Base-by-base conservation (phyloP, 35 echinoderm and acorn worm genomes). In the Nesometra sesokonis region DNA sequence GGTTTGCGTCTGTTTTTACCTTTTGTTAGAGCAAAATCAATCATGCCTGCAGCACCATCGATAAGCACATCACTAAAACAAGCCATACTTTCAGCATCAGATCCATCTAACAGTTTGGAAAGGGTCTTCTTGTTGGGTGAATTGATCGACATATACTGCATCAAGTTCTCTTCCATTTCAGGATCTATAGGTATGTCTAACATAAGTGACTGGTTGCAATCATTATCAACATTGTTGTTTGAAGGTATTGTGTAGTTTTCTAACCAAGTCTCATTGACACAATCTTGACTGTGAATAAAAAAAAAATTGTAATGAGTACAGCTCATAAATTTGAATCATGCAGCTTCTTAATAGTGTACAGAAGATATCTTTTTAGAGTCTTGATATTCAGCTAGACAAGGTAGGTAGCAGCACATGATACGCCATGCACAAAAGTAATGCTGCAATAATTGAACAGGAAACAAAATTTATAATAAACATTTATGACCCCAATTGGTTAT, bases 61-160 rank as follows among this genome's bases (percentile, higher is more conserved):
- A 67, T 92, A 11, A 93, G 82, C 32, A 93, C 89, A 76, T 97
- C 90, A 47, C 87, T 90, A 88, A 97, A 93, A 81, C 86, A 93
- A 46, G 91, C 76, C 57, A 80, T 83, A 33, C 79, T 82, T 3
- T 32, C 38, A 83, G 13, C 79, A 47, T 46, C 36, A 13, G 38
- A 47, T 34, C 46, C 11, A 40, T 83, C 82, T 29, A 80, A 32
- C 0, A 5, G 32, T 40, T 83, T 37, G 15, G 32, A 30, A 30
- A 29, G 32, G 30, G 36, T 17, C 13, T n/a, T 80, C 34, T 79
- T 77, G 31, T 78, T 33, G 3, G 85, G 57, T 47, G 76, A n/a
- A 34, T 57, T 30, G 11, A 67, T 27, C 23, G 52, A 67, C 52
- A 67, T 67, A 27, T 67, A 67, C 23, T 67, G 52, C 52, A 67